Evolutionary conservation across 2,113 vertebrate genomes (phyloP), one percentile per base, ranked within the genome.

Genomic region (Rattus norvegicus): DNA sequence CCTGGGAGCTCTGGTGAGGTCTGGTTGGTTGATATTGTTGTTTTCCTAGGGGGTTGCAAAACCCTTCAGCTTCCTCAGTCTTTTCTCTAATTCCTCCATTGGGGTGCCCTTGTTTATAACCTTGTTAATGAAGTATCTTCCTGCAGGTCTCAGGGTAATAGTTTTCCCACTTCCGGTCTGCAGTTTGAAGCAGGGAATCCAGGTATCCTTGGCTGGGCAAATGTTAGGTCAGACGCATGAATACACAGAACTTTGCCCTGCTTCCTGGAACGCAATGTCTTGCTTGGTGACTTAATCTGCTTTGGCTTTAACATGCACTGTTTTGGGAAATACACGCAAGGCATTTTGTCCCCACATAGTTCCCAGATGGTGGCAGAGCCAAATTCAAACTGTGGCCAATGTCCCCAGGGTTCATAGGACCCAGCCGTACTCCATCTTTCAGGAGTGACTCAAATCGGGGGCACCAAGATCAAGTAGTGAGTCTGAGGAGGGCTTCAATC

Each of bases 351-450:
- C 63, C 93, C 65, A 33, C 90, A 43, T 36, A 52, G 20, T 65
- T 54, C 76, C 70, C 0, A 92, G 30, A 90, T 73, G 73, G 0
- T 0, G 7, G 2, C 11, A n/a, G 49, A 93, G 86, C 3, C 1
- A 92, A 95, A 94, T 85, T 73, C 24, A 43, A 91, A 76, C 63
- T 95, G 36, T 84, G 75, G 84, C 56, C 72, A 47, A 47, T 0
- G 79, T 91, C 70, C 0, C 3, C 1, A 16, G 39, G 75, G 56
- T 1, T 61, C 81, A 87, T 36, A 72, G 90, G 81, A 92, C 0
- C 7, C 98, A 98, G 98, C 98, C 98, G 98, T 61, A 88, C 93
- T 93, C 69, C 94, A 83, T 98, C 98, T 98, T 91, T 92, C 80
- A 96, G 90, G 96, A 97, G 93, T 70, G 92, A 98, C 98, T 94